A percentile compares a stretch with the other conserved stretches of the same genome.
These are phyloP conservation scores for Phaethon lepturus DNA, from an alignment of 2,113 vertebrate species.

Conservation along the genomic window DNA sequence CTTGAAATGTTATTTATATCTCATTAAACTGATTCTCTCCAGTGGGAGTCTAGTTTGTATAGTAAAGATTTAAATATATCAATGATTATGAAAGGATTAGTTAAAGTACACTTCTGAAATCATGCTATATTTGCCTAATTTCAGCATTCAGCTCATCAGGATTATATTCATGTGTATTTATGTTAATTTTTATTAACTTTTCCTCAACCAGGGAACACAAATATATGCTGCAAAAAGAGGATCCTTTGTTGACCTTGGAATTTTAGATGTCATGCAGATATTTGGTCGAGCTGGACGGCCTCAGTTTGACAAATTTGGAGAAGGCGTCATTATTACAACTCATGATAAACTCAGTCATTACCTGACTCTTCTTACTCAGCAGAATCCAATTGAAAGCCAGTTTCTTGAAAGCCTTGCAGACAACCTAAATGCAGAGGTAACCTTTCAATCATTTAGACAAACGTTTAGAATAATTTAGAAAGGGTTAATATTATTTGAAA, in stretches of 20 bases:
- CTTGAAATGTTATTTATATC: slow-evolving; percentile 69
- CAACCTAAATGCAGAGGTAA: slow-evolving; percentile 97
- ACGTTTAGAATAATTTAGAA: neutral
- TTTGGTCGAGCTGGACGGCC: slow-evolving; percentile 96
- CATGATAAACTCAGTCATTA: slow-evolving; percentile 98
- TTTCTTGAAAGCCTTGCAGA: slow-evolving; percentile 93
- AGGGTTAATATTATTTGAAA: neutral
- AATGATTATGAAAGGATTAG: slow-evolving; percentile 80
- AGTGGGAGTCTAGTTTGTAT: slow-evolving; percentile 70
- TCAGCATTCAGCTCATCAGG: slow-evolving; percentile 76
- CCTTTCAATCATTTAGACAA: neutral
- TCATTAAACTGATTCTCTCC: slow-evolving; percentile 72
- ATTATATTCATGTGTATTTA: slow-evolving; percentile 81
- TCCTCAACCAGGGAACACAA: slow-evolving; percentile 91
- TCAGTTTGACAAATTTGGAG: slow-evolving; percentile 95
- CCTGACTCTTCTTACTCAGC: slow-evolving; percentile 94
- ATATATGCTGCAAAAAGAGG: slow-evolving; percentile 98
- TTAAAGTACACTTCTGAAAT: slow-evolving; percentile 80
- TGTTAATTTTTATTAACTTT: slow-evolving; percentile 86
- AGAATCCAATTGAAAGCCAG: slow-evolving; percentile 99
- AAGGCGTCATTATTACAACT: slow-evolving; percentile 95
- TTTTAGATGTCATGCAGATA: slow-evolving; percentile 99
- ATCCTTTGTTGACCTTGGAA: slow-evolving; percentile 95
- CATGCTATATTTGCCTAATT: slow-evolving; percentile 80
- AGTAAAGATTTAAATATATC: slow-evolving; percentile 78